These are phyloP conservation scores for Clivina fossor DNA, from an alignment of 2,888 invertebrate genomes.

Conservation along the genomic window DNA sequence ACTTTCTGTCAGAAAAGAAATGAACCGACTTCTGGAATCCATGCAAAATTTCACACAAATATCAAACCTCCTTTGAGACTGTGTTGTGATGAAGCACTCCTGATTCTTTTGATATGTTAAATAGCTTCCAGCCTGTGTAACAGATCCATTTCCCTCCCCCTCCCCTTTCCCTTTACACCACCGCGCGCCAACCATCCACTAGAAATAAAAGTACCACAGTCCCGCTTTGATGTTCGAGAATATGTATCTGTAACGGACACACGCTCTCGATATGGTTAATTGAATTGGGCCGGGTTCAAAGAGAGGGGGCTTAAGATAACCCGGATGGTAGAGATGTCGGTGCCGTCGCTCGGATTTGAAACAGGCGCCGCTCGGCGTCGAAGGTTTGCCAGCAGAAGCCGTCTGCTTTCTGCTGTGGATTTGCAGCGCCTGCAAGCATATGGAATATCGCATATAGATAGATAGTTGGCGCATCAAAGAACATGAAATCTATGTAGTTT, in stretches of 20 bases:
- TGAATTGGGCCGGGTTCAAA: conserved; percentile 29
- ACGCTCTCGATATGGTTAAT: conserved; percentile 29
- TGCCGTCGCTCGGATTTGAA: too few relatives aligned
- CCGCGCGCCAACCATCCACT: neutral
- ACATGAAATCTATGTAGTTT: too few relatives aligned
- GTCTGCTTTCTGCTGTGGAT: too few relatives aligned
- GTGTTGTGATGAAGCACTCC: conserved; percentile 31
- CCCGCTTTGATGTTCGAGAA: conserved; percentile 30
- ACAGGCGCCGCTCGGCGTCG: too few relatives aligned
- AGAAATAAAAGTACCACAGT: conserved; percentile 18
- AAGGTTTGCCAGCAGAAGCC: too few relatives aligned
- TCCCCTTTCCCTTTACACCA: too few relatives aligned
- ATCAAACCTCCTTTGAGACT: conserved; percentile 31
- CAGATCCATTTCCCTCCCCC: neutral
- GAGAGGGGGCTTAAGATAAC: conserved; percentile 20
- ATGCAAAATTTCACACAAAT: conserved; percentile 31
- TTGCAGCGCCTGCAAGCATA: too few relatives aligned
- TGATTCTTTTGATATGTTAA: conserved; percentile 34
- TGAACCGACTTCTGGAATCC: conserved; percentile 21
- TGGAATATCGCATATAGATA: too few relatives aligned
- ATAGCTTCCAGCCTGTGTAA: conserved; percentile 8
- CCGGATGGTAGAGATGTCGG: too few relatives aligned
- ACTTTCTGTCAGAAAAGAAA: conserved; percentile 26
- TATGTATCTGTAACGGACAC: conserved; percentile 32
- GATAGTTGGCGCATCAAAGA: too few relatives aligned